These are phyloP conservation scores for Hycleus cichorii DNA, from an alignment of 1,140 invertebrate genomes.

Conservation along the genomic window DNA sequence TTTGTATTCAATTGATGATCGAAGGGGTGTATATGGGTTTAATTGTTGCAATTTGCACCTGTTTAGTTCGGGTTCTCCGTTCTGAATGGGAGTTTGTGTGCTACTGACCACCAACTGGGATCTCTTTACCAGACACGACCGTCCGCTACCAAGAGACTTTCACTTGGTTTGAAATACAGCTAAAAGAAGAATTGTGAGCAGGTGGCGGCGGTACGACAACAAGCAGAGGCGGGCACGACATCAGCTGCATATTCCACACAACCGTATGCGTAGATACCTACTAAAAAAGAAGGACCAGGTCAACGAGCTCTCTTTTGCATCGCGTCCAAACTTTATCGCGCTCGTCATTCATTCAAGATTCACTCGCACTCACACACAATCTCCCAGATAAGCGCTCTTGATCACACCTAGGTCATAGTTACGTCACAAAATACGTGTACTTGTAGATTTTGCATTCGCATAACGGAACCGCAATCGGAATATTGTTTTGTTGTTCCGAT, in stretches of 20 bases:
- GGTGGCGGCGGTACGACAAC: slow-evolving; percentile 2
- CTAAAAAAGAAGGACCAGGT: slow-evolving; percentile 5
- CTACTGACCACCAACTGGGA: slow-evolving; percentile 18
- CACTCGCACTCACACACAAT: slow-evolving; percentile 10
- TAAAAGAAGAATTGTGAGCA: slow-evolving; percentile 2
- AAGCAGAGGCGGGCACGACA: slow-evolving; percentile 1
- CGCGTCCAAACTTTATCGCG: slow-evolving; percentile 3
- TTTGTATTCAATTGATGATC: not conserved
- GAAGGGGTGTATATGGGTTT: not conserved
- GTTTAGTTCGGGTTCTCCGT: slow-evolving; percentile 13
- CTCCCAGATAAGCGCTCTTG: no score
- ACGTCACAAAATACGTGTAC: slow-evolving; percentile 11
- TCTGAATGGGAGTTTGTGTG: slow-evolving; percentile 21
- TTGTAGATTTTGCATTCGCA: no score
- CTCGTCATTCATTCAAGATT: slow-evolving; percentile 23
- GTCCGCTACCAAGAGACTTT: slow-evolving; percentile 11
- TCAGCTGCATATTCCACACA: slow-evolving; percentile 10
- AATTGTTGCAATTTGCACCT: slow-evolving; percentile 4
- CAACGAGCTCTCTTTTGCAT: slow-evolving; percentile 10
- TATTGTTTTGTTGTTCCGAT: no score
- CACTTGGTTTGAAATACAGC: slow-evolving; percentile 17
- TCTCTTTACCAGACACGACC: not conserved
- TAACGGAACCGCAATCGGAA: no score
- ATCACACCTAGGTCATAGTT: slow-evolving; percentile 21
- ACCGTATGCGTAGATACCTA: not conserved